Evolutionary conservation across 2,888 invertebrate species (phyloP).

Genomic region (Limnephilus lunatus): DNA sequence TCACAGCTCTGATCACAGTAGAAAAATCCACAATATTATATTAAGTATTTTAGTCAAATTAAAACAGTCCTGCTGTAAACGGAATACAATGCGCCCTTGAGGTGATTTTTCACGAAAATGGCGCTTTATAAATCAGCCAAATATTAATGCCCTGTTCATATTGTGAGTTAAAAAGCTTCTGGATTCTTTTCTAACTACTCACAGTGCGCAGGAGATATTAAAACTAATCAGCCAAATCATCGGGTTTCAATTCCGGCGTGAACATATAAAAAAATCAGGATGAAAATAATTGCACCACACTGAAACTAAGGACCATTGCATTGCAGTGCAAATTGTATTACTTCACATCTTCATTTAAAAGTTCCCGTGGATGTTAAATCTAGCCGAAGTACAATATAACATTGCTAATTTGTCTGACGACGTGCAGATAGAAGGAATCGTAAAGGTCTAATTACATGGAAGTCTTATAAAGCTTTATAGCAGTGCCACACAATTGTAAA

Average conservation of each 20-base stretch:
- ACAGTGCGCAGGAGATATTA: background rate
- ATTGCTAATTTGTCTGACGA: background rate
- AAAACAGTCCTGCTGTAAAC: background rate
- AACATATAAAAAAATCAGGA: no score
- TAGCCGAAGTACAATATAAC: background rate
- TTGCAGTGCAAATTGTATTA: no score
- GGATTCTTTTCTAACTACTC: background rate
- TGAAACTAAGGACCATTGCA: no score
- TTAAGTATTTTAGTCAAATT: background rate
- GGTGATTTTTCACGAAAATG: no score
- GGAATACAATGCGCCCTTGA: no score
- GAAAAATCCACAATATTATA: background rate
- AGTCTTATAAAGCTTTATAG: background rate
- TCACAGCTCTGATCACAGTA: background rate
- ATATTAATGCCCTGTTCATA: background rate
- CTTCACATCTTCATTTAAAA: no score
- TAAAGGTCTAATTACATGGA: background rate
- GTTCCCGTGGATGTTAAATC: no score
- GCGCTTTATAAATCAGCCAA: no score
- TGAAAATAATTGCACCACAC: background rate
- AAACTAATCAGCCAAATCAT: background rate
- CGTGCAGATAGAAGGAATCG: background rate
- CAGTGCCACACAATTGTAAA: background rate
- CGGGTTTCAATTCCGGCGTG: no score
- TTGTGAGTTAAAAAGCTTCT: background rate